A percentile compares a stretch with the other conserved stretches of the same genome.
phyloP scores from a whole-genome alignment of 2,113 vertebrate genomes.

The Physeter macrocephalus region DNA sequence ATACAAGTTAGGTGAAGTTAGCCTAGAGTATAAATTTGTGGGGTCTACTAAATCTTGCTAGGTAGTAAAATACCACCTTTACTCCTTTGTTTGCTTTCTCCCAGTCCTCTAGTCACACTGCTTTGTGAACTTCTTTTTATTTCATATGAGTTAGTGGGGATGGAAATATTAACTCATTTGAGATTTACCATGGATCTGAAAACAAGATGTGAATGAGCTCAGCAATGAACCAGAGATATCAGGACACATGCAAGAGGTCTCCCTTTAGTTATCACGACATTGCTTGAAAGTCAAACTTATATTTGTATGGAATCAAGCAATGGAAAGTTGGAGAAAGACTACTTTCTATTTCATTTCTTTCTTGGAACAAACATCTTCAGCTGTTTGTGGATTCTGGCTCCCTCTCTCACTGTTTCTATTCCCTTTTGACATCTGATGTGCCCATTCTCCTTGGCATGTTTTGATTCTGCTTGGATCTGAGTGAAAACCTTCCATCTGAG shows the following conservation, averaged over 20 bases:
- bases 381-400: background rate
- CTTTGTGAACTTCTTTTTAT: background rate
- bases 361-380: background rate
- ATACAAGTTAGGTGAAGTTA: background rate
- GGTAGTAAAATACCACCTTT: background rate
- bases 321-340: background rate
- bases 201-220: background rate
- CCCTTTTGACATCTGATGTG: background rate
- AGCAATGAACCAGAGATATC: background rate
- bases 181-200: background rate
- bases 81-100: background rate
- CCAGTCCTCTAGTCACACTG: background rate
- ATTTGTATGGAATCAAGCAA: background rate
- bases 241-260: background rate
- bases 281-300: background rate
- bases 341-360: background rate
- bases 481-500: background rate
- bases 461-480: background rate
- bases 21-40: background rate
- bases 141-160: too few species aligned
- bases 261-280: too few species aligned
- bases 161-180: background rate
- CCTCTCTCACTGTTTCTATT: background rate
- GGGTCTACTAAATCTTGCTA: background rate
- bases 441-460: background rate